Evolutionary conservation across 2,888 invertebrate species (phyloP).

Genomic region (Drosophila dives): DNA sequence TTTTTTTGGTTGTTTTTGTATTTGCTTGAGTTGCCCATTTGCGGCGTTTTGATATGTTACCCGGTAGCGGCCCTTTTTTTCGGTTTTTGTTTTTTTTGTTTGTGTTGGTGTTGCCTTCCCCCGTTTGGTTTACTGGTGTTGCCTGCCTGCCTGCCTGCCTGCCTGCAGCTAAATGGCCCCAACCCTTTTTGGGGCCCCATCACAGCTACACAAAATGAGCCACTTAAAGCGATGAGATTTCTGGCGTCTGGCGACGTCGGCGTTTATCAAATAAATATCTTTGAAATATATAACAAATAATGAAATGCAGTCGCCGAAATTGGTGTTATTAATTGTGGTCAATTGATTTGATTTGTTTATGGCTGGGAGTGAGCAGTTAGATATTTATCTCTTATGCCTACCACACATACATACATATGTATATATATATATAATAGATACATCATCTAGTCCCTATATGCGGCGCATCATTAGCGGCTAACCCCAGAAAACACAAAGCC

Average conservation of each 20-base stretch:
- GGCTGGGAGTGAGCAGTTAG: constrained; percentile 31
- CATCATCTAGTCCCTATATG: constrained; percentile 40
- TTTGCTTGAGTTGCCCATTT: constrained; percentile 70
- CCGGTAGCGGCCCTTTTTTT: constrained; percentile 68
- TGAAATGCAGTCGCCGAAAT: constrained; percentile 69
- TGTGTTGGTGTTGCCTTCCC: constrained; percentile 15
- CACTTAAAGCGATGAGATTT: constrained; percentile 80
- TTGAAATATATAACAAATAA: constrained; percentile 80
- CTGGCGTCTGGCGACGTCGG: constrained; percentile 77
- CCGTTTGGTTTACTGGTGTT: constrained; percentile 48
- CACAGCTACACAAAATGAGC: constrained; percentile 64
- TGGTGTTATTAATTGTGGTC: constrained; percentile 76
- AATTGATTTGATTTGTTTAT: constrained; percentile 76
- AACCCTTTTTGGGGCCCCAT: constrained; percentile 26
- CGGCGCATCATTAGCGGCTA: constrained; percentile 65
- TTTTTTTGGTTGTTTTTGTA: constrained; percentile 22
- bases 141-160: constrained; percentile 49
- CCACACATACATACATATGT: background rate
- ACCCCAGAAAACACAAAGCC: constrained; percentile 29
- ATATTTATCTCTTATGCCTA: constrained; percentile 12
- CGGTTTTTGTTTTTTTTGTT: constrained; percentile 2
- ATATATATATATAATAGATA: constrained; percentile 18
- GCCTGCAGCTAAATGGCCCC: constrained; percentile 55
- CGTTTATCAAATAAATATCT: constrained; percentile 79
- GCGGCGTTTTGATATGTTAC: constrained; percentile 80